Conservation (phyloP, 1,140 invertebrate species). For the Bombus fervidus region DNA sequence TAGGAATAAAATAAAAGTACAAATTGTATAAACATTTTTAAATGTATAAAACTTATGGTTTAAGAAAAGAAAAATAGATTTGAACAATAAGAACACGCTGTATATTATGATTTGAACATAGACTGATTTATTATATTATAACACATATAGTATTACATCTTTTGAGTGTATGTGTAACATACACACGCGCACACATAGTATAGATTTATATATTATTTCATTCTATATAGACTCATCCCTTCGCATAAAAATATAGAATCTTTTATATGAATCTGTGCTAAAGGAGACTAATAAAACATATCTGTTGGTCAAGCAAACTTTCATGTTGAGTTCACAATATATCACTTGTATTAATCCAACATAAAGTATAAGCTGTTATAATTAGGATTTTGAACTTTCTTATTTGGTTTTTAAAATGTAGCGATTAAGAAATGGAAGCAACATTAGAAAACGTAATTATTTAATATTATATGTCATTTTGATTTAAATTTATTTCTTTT, state of each 20-base stretch:
- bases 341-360: constrained; percentile 14
- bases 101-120: constrained; percentile 75
- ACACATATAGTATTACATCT: constrained; percentile 80
- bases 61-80: constrained; percentile 12
- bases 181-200: constrained; percentile 68
- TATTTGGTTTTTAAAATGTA: not conserved
- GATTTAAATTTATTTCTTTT: not conserved
- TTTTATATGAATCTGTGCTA: constrained; percentile 76
- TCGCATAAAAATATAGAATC: constrained; percentile 82
- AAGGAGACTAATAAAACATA: constrained; percentile 73
- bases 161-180: constrained; percentile 65
- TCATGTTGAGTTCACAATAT: constrained; percentile 53
- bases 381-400: constrained; percentile 7
- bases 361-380: constrained; percentile 6
- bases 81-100: not conserved
- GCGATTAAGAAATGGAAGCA: not conserved
- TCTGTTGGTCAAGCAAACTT: constrained; percentile 60
- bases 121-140: constrained; percentile 81
- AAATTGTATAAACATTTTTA: not conserved
- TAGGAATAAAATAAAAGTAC: not conserved
- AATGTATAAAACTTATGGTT: not conserved
- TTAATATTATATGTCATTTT: not conserved
- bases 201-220: constrained; percentile 75
- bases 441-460: not conserved
- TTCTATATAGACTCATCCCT: constrained; percentile 69